Percentiles rank a stretch among this genome's conserved stretches.
phyloP scores from a whole-genome alignment of 2,888 invertebrate genomes.

The Cheilosia variabilis region DNA sequence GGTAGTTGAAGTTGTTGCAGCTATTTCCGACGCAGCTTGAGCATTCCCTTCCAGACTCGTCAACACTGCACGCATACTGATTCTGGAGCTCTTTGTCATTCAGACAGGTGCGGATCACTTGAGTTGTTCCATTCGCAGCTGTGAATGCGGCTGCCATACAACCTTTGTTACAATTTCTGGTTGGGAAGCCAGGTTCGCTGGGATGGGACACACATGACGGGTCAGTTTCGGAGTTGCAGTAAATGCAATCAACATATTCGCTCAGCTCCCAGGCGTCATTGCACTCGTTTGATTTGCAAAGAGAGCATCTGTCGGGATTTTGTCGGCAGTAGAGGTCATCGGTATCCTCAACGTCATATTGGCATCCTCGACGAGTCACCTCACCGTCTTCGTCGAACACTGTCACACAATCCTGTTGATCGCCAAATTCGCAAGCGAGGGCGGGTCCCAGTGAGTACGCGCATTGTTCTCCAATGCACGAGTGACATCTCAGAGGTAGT shows the following conservation, averaged over 20 bases:
- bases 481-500: slow-evolving; percentile 80
- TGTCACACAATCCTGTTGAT: slow-evolving; percentile 80
- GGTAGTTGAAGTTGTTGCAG: slow-evolving; percentile 80
- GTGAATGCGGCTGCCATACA: slow-evolving; percentile 79
- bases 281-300: slow-evolving; percentile 82
- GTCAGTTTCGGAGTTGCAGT: slow-evolving; percentile 78
- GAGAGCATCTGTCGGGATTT: slow-evolving; percentile 75
- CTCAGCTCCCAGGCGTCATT: slow-evolving; percentile 79
- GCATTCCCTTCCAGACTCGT: slow-evolving; percentile 76
- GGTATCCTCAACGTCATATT: slow-evolving; percentile 80
- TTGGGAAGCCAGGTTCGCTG: slow-evolving; percentile 52
- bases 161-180: slow-evolving; percentile 79
- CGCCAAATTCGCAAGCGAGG: slow-evolving; percentile 74
- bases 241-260: slow-evolving; percentile 78
- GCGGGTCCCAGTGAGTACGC: slow-evolving; percentile 78
- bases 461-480: slow-evolving; percentile 79
- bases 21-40: slow-evolving; percentile 72
- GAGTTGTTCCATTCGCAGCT: slow-evolving; percentile 57
- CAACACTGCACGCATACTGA: slow-evolving; percentile 77
- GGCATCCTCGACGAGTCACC: slow-evolving; percentile 78
- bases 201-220: slow-evolving; percentile 47
- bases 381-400: slow-evolving; percentile 78
- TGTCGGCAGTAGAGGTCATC: slow-evolving; percentile 79
- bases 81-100: slow-evolving; percentile 80
- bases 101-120: slow-evolving; percentile 80